These are phyloP conservation scores for Poeciliopsis prolifica DNA, from an alignment of 2,113 vertebrate species.

Conservation along the genomic window DNA sequence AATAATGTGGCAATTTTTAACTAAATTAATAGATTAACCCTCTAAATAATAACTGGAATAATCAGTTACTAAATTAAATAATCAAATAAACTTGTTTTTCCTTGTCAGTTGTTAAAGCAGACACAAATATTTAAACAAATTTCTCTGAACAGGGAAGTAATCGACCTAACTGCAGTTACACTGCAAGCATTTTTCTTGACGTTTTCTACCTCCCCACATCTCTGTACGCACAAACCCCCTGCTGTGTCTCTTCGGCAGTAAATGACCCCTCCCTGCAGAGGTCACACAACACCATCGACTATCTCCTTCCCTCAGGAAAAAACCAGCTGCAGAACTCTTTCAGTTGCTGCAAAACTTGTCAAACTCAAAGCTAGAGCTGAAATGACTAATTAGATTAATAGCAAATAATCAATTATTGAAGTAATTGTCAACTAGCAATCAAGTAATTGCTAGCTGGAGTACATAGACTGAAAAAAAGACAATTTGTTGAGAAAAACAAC, in stretches of 20 bases:
- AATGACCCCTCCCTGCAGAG: not conserved
- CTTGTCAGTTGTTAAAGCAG: not conserved
- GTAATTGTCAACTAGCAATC: no score
- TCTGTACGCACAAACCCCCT: not conserved
- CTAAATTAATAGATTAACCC: no score
- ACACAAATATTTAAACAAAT: not conserved
- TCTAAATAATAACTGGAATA: no score
- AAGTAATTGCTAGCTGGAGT: no score
- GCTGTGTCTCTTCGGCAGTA: conserved; percentile 6
- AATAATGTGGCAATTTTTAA: no score
- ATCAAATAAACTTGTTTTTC: not conserved
- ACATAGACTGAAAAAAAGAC: no score
- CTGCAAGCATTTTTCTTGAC: not conserved
- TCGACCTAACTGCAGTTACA: not conserved
- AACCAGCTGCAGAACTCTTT: not conserved
- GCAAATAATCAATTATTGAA: no score
- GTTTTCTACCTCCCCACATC: not conserved
- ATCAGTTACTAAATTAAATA: no score
- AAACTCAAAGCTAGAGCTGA: not conserved
- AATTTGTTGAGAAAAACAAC: no score
- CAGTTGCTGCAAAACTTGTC: conserved; percentile 3
- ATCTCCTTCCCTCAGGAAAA: not conserved
- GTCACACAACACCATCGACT: not conserved
- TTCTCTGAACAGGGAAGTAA: not conserved
- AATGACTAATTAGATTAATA: no score